Conservation (phyloP, 2,113 vertebrate genomes). For the Chloebia gouldiae region DNA sequence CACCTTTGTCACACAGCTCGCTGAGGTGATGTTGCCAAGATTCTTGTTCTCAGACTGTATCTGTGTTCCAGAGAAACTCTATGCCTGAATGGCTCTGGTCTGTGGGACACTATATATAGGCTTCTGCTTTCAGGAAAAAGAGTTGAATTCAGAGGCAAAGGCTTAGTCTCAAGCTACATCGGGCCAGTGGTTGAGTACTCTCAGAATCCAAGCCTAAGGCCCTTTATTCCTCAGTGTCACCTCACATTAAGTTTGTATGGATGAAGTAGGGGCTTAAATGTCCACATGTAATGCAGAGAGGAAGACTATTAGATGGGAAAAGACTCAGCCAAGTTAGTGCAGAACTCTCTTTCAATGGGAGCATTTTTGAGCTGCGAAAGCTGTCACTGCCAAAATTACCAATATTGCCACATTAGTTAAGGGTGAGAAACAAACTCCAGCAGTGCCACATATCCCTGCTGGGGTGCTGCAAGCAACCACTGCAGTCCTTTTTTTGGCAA, state of each 20-base stretch:
- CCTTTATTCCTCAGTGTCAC: background rate
- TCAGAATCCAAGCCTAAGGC: background rate
- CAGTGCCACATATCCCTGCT: background rate
- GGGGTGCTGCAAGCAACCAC: background rate
- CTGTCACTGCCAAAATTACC: fast-evolving
- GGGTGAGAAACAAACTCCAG: background rate
- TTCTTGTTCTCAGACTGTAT: background rate
- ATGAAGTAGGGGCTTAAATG: background rate
- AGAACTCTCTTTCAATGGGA: background rate
- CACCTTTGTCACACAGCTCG: background rate
- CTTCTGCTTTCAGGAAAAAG: background rate
- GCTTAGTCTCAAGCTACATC: background rate
- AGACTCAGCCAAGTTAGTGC: background rate
- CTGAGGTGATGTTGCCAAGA: background rate
- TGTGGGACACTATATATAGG: background rate
- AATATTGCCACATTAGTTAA: background rate
- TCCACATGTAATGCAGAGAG: background rate
- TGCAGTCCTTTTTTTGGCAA: background rate
- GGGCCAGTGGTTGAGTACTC: background rate
- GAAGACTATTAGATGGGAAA: background rate
- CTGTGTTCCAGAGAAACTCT: background rate
- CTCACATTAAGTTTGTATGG: background rate
- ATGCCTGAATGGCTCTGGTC: background rate
- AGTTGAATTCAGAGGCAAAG: background rate
- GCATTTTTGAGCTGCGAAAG: background rate